These are phyloP conservation scores for Phrynocephalus guinanensis DNA, from an alignment of 2,797 vertebrate genomes.

Conservation along the genomic window DNA sequence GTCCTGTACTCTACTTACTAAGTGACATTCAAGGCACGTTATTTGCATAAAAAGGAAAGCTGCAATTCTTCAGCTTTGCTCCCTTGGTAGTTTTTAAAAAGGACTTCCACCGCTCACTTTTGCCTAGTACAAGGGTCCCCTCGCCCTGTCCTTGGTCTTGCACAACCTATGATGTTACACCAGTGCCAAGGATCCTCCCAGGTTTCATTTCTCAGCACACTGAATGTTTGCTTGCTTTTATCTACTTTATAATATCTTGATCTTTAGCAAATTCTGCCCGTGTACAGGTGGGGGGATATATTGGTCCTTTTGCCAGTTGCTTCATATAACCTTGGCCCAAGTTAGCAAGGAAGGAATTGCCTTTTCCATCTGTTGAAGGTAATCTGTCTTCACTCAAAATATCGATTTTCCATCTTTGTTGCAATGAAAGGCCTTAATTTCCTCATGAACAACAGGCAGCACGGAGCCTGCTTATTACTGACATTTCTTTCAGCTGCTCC, in stretches of 20 bases:
- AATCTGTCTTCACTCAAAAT: conserved; percentile 41
- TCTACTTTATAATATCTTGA: neutral
- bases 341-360: neutral
- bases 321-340: neutral
- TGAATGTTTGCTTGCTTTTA: neutral
- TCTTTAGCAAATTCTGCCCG: neutral
- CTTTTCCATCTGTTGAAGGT: conserved; percentile 13
- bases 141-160: neutral
- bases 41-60: neutral
- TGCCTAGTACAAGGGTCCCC: neutral
- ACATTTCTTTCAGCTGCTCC: neutral
- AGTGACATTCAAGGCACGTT: neutral
- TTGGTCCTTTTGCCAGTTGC: neutral
- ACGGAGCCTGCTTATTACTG: neutral
- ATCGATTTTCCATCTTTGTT: neutral
- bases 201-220: neutral
- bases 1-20: too few relatives aligned
- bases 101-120: neutral
- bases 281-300: neutral
- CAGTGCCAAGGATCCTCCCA: neutral
- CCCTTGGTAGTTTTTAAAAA: neutral
- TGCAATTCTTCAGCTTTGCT: neutral
- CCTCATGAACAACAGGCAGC: neutral
- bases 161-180: neutral
- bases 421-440: neutral